phyloP scores from a whole-genome alignment of 2,113 vertebrate species.

The Rhegmatorhina hoffmannsi region DNA sequence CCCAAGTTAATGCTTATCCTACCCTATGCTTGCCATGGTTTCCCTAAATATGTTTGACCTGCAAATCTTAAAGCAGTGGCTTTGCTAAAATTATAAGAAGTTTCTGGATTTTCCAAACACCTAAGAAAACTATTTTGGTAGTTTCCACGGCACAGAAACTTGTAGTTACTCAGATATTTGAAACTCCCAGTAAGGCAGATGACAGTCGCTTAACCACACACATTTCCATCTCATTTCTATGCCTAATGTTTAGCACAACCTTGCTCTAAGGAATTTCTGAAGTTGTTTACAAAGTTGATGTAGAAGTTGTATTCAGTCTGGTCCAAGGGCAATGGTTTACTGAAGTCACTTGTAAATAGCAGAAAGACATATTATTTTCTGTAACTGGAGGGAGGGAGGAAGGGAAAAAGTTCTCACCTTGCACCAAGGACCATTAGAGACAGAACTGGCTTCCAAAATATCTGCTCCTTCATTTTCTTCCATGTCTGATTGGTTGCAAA shows the following conservation, averaged over 20 bases:
- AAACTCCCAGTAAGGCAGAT: background rate
- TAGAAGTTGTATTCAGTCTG: conserved; percentile 5
- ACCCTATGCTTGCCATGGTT: background rate
- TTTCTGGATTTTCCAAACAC: conserved; percentile 19
- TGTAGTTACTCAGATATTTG: conserved; percentile 49
- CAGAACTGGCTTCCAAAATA: conserved; percentile 29
- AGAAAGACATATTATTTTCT: conserved; percentile 15
- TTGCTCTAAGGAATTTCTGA: conserved; percentile 26
- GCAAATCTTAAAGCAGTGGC: conserved; percentile 2
- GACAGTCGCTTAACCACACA: background rate
- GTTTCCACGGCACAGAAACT: conserved; percentile 38
- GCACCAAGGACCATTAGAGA: conserved; percentile 64
- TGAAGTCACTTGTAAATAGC: conserved; percentile 8
- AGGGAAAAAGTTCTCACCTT: conserved; percentile 57
- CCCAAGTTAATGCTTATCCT: conserved; percentile 33
- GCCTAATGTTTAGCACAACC: conserved; percentile 26
- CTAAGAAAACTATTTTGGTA: conserved; percentile 28
- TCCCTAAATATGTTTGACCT: background rate
- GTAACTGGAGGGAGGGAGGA: background rate
- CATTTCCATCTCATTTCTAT: conserved; percentile 34
- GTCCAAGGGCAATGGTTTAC: conserved; percentile 6
- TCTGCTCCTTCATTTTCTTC: conserved; percentile 60
- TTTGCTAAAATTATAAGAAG: conserved; percentile 19
- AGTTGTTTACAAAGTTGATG: conserved; percentile 50
- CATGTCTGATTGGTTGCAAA: conserved; percentile 55